These are phyloP conservation scores for Cistogaster globosa DNA, from an alignment of 2,888 invertebrate genomes.

Conservation along the genomic window DNA sequence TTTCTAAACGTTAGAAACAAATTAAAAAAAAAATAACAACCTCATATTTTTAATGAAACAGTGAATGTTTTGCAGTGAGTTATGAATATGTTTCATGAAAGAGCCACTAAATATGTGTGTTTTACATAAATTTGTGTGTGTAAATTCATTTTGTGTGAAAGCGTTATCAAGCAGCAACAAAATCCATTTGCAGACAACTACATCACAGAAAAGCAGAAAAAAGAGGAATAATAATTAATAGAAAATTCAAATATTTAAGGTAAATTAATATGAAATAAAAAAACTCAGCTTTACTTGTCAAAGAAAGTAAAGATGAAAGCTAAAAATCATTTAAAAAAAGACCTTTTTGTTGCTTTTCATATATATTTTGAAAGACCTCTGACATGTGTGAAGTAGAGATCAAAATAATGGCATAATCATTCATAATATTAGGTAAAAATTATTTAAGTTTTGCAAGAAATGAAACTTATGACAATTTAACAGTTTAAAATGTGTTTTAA, in stretches of 20 bases:
- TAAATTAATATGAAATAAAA: conserved; percentile 63
- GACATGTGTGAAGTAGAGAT: neutral
- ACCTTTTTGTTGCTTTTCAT: neutral
- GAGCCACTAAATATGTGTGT: neutral
- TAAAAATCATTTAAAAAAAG: conserved; percentile 7
- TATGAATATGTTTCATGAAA: neutral
- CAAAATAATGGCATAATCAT: conserved; percentile 5
- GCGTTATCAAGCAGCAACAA: conserved; percentile 25
- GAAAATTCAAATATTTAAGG: conserved; percentile 48
- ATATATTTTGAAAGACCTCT: neutral
- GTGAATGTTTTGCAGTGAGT: neutral
- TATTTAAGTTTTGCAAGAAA: too few relatives aligned
- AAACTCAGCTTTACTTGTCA: conserved; percentile 68
- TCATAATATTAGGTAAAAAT: too few relatives aligned
- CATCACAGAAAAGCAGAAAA: neutral
- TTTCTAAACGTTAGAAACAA: too few relatives aligned
- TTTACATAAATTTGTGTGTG: neutral
- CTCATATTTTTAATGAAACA: conserved; percentile 1
- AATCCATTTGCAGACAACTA: neutral
- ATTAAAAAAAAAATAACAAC: neutral
- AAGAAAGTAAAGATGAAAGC: conserved; percentile 38
- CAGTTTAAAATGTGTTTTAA: too few relatives aligned
- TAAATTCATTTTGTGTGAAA: conserved; percentile 11
- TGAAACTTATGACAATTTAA: too few relatives aligned
- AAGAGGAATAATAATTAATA: conserved; percentile 29